These are phyloP conservation scores for Drosophila leonis DNA, from an alignment of 2,888 invertebrate species.

Conservation along the genomic window DNA sequence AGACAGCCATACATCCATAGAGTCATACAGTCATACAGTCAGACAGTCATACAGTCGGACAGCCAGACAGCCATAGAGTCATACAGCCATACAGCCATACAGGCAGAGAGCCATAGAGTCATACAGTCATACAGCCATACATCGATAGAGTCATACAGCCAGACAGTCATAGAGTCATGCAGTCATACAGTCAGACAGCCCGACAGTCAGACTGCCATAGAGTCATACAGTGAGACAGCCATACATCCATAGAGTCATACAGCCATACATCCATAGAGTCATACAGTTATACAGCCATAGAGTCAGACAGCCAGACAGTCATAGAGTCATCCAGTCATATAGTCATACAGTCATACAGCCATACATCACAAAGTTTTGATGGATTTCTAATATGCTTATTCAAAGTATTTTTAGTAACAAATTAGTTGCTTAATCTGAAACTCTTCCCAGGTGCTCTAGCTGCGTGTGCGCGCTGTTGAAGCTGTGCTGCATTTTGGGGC, in stretches of 20 bases:
- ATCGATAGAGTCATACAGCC: background rate
- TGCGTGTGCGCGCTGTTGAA: too few species aligned
- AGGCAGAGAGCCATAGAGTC: background rate
- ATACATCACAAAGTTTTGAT: background rate
- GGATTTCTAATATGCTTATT: background rate
- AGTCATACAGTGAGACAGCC: background rate
- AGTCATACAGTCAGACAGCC: background rate
- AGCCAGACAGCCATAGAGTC: background rate
- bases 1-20: too few species aligned
- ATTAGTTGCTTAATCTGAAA: slow-evolving; percentile 11
- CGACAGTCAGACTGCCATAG: background rate
- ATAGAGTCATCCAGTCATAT: background rate
- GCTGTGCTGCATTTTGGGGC: background rate
- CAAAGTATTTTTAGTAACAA: background rate
- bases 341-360: background rate
- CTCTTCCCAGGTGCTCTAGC: background rate
- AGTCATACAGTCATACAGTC: too few species aligned
- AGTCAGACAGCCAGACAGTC: background rate
- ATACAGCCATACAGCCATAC: background rate
- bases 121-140: background rate
- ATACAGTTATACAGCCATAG: background rate
- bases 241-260: background rate
- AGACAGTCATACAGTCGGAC: background rate
- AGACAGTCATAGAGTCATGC: background rate
- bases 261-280: background rate